Percentiles rank a stretch among this genome's conserved stretches.
phyloP scores from a whole-genome alignment of 1,140 invertebrate species.

The Drosophila tristis region DNA sequence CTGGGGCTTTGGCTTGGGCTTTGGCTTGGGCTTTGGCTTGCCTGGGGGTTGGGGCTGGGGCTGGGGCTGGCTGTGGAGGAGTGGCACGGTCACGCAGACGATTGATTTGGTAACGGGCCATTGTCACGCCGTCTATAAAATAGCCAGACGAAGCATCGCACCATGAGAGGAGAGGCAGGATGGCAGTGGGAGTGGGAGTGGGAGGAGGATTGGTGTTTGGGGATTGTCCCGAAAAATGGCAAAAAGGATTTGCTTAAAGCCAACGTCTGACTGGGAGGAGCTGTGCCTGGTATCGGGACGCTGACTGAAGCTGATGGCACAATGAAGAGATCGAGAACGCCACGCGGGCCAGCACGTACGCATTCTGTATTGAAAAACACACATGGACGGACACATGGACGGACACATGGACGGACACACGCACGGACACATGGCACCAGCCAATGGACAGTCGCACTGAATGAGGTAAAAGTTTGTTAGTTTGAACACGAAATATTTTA shows the following conservation, averaged over 20 bases:
- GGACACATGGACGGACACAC: slow-evolving; percentile 12
- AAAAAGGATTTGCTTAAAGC: slow-evolving; percentile 69
- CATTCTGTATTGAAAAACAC: slow-evolving; percentile 57
- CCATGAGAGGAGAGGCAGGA: not conserved
- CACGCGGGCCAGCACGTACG: slow-evolving; percentile 61
- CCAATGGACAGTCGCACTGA: not conserved
- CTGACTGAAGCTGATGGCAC: slow-evolving; percentile 5
- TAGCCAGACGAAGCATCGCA: slow-evolving; percentile 10
- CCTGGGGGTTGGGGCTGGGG: no score
- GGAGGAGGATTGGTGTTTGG: not conserved
- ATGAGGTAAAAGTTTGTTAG: slow-evolving; percentile 62
- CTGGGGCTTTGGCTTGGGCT: no score
- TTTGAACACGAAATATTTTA: slow-evolving; percentile 81
- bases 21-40: no score
- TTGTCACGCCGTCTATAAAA: slow-evolving; percentile 72
- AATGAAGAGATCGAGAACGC: slow-evolving; percentile 5
- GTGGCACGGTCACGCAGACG: slow-evolving; percentile 67
- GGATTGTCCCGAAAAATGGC: slow-evolving; percentile 19
- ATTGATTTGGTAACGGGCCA: slow-evolving; percentile 77
- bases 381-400: slow-evolving; percentile 1
- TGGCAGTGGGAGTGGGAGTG: not conserved
- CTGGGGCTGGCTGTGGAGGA: not conserved
- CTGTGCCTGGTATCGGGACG: not conserved
- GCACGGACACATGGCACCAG: slow-evolving; percentile 5
- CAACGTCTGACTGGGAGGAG: slow-evolving; percentile 8